Conservation (phyloP, 2,888 invertebrate genomes). For the Agrenia bidenticulata region DNA sequence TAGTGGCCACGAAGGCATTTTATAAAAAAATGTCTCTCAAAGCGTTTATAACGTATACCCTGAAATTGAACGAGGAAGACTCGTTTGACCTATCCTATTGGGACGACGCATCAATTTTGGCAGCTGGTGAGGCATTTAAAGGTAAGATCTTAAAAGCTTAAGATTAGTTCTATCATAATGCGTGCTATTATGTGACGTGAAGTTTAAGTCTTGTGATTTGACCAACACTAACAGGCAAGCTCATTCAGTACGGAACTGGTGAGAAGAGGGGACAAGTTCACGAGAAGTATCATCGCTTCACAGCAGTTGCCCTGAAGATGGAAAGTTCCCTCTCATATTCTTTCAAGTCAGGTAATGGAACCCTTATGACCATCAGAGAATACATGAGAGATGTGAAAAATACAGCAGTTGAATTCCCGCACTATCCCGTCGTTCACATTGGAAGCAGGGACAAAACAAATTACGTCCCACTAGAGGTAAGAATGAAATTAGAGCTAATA, state of each 20-base stretch:
- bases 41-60: not conserved
- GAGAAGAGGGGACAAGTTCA: not conserved
- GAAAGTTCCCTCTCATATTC: not conserved
- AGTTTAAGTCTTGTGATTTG: not conserved
- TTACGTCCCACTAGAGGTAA: constrained; percentile 62
- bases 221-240: constrained; percentile 22
- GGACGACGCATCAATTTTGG: not conserved
- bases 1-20: constrained; percentile 37
- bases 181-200: not conserved
- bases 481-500: constrained; percentile 18
- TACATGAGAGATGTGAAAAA: constrained; percentile 26
- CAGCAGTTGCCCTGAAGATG: constrained; percentile 4
- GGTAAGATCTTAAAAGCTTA: constrained; percentile 10
- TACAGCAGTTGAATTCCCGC: constrained; percentile 59
- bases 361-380: constrained; percentile 24
- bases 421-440: constrained; percentile 64
- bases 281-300: constrained; percentile 19
- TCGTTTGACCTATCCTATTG: constrained; percentile 5
- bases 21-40: constrained; percentile 21
- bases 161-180: too few species aligned
- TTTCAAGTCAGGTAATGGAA: not conserved
- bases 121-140: constrained; percentile 18
- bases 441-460: constrained; percentile 61
- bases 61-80: not conserved
- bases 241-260: constrained; percentile 34